A percentile compares a stretch with the other conserved stretches of the same genome.
phyloP scores from a whole-genome alignment of 2,113 vertebrate genomes.

The Pan troglodytes region DNA sequence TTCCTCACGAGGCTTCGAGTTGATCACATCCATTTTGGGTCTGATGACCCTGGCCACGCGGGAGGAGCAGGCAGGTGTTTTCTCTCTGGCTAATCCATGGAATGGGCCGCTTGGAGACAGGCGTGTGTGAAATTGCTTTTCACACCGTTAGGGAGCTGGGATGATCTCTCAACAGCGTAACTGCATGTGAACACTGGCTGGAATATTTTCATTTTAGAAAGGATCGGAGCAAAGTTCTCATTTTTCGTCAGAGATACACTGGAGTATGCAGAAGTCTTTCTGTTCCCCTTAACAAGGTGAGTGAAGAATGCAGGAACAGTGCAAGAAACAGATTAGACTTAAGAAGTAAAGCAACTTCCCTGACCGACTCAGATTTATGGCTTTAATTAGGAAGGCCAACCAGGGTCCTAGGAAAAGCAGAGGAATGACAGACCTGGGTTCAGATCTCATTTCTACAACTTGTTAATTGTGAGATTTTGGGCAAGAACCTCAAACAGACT shows the following conservation, averaged over 20 bases:
- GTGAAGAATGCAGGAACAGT: not conserved
- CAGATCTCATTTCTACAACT: not conserved
- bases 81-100: conserved; percentile 69
- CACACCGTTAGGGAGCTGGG: conserved; percentile 36
- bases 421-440: not conserved
- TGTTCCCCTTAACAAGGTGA: not conserved
- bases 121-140: conserved; percentile 54
- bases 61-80: conserved; percentile 62
- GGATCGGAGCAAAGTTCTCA: not conserved
- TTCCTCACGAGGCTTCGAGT: conserved; percentile 74
- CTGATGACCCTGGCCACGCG: conserved; percentile 70
- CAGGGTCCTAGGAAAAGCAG: not conserved
- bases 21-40: conserved; percentile 75
- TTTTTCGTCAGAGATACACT: not conserved
- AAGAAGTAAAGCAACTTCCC: not conserved
- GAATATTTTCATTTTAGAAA: not conserved
- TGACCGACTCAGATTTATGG: not conserved
- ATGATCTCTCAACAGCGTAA: not conserved
- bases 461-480: not conserved
- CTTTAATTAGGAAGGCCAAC: not conserved
- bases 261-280: not conserved
- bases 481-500: not conserved
- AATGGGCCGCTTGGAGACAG: conserved; percentile 35
- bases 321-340: not conserved
- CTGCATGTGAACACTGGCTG: not conserved